Conservation (phyloP, 2,113 vertebrate genomes). For the Cyphomyrus discorhynchus region DNA sequence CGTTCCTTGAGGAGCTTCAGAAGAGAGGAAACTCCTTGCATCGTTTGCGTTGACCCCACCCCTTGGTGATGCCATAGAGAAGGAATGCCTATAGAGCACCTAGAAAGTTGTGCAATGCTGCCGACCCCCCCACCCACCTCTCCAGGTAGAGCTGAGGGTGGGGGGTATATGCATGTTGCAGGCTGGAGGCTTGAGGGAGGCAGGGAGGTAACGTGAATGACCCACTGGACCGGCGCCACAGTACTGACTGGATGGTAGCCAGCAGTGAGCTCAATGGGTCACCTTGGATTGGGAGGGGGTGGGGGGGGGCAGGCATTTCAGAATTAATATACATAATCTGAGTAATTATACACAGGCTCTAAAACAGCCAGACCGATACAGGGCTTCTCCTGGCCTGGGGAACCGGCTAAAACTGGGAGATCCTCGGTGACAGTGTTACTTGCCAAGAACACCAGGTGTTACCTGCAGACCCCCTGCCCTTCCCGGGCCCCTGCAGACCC, state of each 20-base stretch:
- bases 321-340: constrained; percentile 18
- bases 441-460: not conserved
- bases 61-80: not conserved
- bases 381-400: constrained; percentile 9
- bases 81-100: not conserved
- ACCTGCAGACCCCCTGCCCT: not conserved
- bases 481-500: not conserved
- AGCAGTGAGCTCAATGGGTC: constrained; percentile 28
- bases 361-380: constrained; percentile 24
- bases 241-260: constrained; percentile 10
- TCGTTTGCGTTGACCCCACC: not conserved
- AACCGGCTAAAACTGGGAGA: not conserved
- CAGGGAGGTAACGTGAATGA: not conserved
- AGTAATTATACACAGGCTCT: constrained; percentile 32
- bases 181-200: not conserved
- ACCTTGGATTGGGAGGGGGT: constrained; percentile 28
- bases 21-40: not conserved
- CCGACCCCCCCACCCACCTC: not conserved
- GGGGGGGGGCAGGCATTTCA: constrained; percentile 11
- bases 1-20: not conserved
- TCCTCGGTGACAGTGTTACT: not conserved
- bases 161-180: not conserved
- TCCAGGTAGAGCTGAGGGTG: not conserved
- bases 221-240: constrained; percentile 19
- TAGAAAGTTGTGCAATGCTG: not conserved